Conservation (phyloP, 2,888 invertebrate genomes). For the Cylindroiulus punctatus region DNA sequence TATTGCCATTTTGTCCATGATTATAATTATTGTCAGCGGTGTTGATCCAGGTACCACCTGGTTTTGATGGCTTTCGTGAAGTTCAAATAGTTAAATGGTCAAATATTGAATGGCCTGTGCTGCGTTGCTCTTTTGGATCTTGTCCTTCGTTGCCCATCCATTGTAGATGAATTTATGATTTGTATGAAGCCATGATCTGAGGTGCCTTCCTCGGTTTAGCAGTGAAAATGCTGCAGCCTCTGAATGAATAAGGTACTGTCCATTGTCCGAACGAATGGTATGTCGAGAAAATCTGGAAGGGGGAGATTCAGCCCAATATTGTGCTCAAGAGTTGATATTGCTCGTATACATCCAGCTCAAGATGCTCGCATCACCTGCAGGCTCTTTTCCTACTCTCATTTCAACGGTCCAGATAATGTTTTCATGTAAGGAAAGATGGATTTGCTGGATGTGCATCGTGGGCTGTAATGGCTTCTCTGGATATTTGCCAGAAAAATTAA, state of each 20-base stretch:
- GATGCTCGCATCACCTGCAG: conserved; percentile 27
- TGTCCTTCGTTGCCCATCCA: background rate
- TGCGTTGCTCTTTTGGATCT: conserved; percentile 5
- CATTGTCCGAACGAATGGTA: conserved; percentile 18
- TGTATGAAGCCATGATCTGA: conserved; percentile 14
- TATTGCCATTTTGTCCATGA: too few relatives aligned
- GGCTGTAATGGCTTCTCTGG: background rate
- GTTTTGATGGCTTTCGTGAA: too few relatives aligned
- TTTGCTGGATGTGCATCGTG: background rate
- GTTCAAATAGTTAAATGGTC: too few relatives aligned
- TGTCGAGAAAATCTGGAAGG: background rate
- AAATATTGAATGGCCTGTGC: background rate
- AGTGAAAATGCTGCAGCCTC: background rate
- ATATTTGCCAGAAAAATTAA: conserved; percentile 47
- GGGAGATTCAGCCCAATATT: background rate
- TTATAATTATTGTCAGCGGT: too few relatives aligned
- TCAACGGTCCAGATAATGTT: conserved; percentile 34
- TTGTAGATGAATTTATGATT: background rate
- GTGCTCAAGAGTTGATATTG: conserved; percentile 1
- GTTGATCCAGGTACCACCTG: too few relatives aligned
- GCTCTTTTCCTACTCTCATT: background rate
- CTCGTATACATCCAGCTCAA: background rate
- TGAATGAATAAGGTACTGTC: conserved; percentile 7
- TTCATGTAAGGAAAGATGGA: conserved; percentile 2
- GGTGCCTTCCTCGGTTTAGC: conserved; percentile 27